Evolutionary conservation across 2,888 invertebrate species (phyloP).

Genomic region (Mantis religiosa): DNA sequence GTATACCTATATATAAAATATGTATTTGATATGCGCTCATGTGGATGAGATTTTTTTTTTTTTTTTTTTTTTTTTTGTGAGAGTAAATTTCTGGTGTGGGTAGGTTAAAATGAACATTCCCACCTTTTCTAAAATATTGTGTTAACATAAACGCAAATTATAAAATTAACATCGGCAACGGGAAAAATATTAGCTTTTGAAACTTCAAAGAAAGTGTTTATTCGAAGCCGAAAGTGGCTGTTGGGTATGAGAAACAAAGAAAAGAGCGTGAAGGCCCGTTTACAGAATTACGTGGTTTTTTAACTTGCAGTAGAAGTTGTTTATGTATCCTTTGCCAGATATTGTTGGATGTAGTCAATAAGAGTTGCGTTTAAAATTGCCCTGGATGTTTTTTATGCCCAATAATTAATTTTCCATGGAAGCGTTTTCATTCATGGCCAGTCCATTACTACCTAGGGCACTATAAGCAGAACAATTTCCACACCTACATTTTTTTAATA

Average conservation of each 20-base stretch:
- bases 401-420: neutral
- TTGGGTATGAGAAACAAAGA: neutral
- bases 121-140: too few species aligned
- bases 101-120: too few species aligned
- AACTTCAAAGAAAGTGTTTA: too few species aligned
- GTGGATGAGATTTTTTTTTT: too few species aligned
- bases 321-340: neutral
- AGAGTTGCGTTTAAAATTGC: neutral
- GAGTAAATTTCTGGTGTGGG: too few species aligned
- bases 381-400: neutral
- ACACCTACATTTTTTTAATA: neutral
- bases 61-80: too few species aligned
- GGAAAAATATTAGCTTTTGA: too few species aligned
- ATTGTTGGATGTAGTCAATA: neutral
- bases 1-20: too few species aligned
- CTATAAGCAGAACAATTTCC: neutral
- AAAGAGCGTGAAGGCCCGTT: neutral
- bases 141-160: too few species aligned
- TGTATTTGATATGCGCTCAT: too few species aligned
- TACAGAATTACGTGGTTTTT: too few species aligned
- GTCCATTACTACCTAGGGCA: neutral
- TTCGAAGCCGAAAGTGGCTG: neutral
- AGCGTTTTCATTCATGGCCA: neutral
- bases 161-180: too few species aligned
- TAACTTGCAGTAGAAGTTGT: neutral